These are phyloP conservation scores for Lutraria rhynchaena DNA, from an alignment of 1,140 invertebrate genomes.

Conservation along the genomic window DNA sequence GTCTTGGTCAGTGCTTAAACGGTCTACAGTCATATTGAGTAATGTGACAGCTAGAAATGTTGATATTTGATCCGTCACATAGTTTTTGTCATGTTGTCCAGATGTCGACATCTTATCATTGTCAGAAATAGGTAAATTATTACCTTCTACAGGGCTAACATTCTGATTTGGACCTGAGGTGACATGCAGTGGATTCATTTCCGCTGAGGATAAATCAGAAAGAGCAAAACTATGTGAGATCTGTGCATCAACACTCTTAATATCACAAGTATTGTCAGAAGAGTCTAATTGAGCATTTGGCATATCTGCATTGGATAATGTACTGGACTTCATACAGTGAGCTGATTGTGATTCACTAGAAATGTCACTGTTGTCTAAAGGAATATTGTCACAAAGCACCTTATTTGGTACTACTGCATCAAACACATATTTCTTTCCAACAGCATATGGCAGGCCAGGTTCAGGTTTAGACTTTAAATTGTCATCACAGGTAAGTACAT, in stretches of 20 bases:
- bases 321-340: not conserved
- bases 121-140: too few relatives aligned
- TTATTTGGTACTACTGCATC: conserved; percentile 1
- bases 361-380: not conserved
- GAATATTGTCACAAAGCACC: not conserved
- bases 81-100: too few relatives aligned
- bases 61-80: too few relatives aligned
- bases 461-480: not conserved
- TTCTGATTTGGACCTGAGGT: not conserved
- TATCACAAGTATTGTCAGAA: too few relatives aligned
- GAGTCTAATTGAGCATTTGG: too few relatives aligned
- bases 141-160: too few relatives aligned
- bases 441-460: not conserved
- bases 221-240: not conserved
- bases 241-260: too few relatives aligned
- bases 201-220: not conserved
- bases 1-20: conserved; percentile 3
- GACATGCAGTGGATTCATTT: not conserved
- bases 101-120: too few relatives aligned
- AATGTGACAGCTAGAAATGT: not conserved
- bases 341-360: too few relatives aligned
- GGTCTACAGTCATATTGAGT: too few relatives aligned
- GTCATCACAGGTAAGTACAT: too few relatives aligned
- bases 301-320: not conserved
- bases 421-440: conserved; percentile 7